Conservation (phyloP, 2,797 vertebrate genomes). For the Cetoscarus ocellatus region DNA sequence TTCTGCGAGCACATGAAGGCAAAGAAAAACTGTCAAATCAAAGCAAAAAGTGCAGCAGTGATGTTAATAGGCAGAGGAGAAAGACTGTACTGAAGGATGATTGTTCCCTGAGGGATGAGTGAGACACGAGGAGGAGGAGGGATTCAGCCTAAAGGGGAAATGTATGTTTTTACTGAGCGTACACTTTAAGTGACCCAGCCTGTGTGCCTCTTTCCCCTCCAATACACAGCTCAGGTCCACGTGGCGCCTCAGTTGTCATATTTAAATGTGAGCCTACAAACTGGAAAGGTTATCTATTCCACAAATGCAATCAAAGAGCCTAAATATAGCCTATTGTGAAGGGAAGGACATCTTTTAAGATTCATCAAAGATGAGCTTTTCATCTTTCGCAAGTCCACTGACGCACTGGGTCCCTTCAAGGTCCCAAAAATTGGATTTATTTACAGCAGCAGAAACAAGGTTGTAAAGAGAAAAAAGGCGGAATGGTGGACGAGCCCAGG, state of each 20-base stretch:
- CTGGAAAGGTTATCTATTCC: slow-evolving; percentile 8
- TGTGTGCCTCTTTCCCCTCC: slow-evolving; percentile 13
- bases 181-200: slow-evolving; percentile 14
- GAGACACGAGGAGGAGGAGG: slow-evolving; percentile 26
- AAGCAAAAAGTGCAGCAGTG: slow-evolving; percentile 24
- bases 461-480: slow-evolving; percentile 12
- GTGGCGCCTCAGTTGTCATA: neutral
- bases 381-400: slow-evolving; percentile 25
- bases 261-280: neutral
- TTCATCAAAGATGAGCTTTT: slow-evolving; percentile 34
- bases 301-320: slow-evolving; percentile 17
- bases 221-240: slow-evolving; percentile 5
- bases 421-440: slow-evolving; percentile 57
- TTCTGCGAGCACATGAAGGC: slow-evolving; percentile 33
- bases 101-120: slow-evolving; percentile 51
- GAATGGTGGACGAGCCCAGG: neutral
- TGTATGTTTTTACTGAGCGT: slow-evolving; percentile 41
- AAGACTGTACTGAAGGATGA: slow-evolving; percentile 40
- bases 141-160: slow-evolving; percentile 26
- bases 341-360: slow-evolving; percentile 26
- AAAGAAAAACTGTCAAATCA: slow-evolving; percentile 40
- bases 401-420: slow-evolving; percentile 34
- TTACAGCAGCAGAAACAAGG: slow-evolving; percentile 50
- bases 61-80: slow-evolving; percentile 47
- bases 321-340: slow-evolving; percentile 25